Base-by-base conservation (phyloP, 23 tunicate genomes). In the Ciona savignyi region DNA sequence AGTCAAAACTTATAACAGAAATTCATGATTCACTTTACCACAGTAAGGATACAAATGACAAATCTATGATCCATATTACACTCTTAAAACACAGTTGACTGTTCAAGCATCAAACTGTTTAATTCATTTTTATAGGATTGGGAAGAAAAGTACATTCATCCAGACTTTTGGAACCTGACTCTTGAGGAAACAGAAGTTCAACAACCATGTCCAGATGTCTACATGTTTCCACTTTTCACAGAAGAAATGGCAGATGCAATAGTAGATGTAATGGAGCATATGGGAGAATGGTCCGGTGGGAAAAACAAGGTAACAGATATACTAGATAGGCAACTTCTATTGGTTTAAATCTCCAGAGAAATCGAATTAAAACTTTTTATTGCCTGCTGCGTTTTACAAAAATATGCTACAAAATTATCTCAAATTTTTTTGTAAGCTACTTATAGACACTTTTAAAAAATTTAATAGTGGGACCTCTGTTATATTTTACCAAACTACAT, bases 151-250 rank as follows among this genome's bases (percentile, higher is more conserved):
- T 94, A 94, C 74, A 33, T 94, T 25, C 89, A 87, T 65, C 89
- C 99, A 0, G 90, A 68, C 26, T 94, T 86, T 34, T 94, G 95
- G 95, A 79, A 82, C 56, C 71, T 78, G 1, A 70, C 73, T 2
- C 33, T 66, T 30, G 35, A 67, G 2, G 75, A 24, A 0, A 33
- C 33, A 29, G 74, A 70, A 32, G 78, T 94, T 27, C 26, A 61
- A 0, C 78, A 94, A 66, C 99, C 95, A 22, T 94, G 99, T 63
- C 95, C 99, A 11, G 99, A 94, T 61, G 99, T 88, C 0, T 88
- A 60, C 70, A 79, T 71, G 78, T 94, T 94, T 49, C 99, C 99
- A 0, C 78, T 94, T 26, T 77, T 94, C 63, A 82, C 95, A 1
- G 79, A 83, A 23, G 29, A 62, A 22, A 71, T 51, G 31, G 95